A percentile compares a stretch with the other conserved stretches of the same genome.
Evolutionary conservation across 2,888 invertebrate genomes (phyloP).

Genomic region (Drosophila planitibia): DNA sequence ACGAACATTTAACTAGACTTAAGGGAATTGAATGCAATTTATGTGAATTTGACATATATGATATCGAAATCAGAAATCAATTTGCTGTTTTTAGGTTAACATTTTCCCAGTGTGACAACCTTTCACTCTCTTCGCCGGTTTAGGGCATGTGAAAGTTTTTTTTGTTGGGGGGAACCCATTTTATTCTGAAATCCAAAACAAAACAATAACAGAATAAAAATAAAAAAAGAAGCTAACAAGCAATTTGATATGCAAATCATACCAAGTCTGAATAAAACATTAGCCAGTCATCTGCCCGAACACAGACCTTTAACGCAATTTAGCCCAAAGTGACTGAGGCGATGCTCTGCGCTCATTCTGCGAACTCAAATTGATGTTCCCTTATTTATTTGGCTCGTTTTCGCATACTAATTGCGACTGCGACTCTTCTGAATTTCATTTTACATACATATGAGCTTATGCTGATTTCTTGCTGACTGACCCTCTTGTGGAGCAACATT

Average conservation of each 20-base stretch:
- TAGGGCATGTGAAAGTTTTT: conserved; percentile 57
- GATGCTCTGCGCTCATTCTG: conserved; percentile 42
- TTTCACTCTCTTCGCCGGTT: conserved; percentile 51
- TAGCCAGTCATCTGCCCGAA: conserved; percentile 48
- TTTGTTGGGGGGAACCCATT: conserved; percentile 31
- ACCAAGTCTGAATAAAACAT: conserved; percentile 67
- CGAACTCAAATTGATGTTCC: conserved; percentile 33
- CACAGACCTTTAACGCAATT: conserved; percentile 46
- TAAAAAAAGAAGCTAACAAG: conserved; percentile 55
- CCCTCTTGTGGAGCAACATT: conserved; percentile 46
- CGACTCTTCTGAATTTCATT: conserved; percentile 21
- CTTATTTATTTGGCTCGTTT: conserved; percentile 40
- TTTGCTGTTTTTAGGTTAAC: neutral
- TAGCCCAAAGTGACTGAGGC: conserved; percentile 29
- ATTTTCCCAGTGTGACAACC: conserved; percentile 18
- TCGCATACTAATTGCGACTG: conserved; percentile 57
- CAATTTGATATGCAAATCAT: conserved; percentile 77
- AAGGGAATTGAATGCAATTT: conserved; percentile 4
- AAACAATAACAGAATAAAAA: neutral
- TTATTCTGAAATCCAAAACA: conserved; percentile 31
- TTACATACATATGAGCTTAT: conserved; percentile 30
- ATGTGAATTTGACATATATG: conserved; percentile 15
- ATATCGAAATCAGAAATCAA: conserved; percentile 15
- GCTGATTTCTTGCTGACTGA: conserved; percentile 30
- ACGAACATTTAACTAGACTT: conserved; percentile 1